Evolutionary conservation across 2,888 invertebrate genomes (phyloP).

Genomic region (Eristalinus sepulchralis): DNA sequence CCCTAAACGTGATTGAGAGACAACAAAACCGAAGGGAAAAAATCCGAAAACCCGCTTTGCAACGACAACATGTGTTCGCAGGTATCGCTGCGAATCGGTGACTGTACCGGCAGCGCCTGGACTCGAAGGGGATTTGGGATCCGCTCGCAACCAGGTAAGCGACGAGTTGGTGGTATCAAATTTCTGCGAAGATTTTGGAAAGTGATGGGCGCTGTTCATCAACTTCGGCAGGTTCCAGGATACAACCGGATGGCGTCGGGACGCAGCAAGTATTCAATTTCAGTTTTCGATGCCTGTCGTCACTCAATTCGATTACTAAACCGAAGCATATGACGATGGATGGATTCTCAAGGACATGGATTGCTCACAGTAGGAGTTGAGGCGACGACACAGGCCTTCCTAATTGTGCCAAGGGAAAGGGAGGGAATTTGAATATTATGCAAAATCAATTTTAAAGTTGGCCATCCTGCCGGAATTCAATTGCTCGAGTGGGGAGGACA

Average conservation of each 20-base stretch:
- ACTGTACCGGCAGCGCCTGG: constrained; percentile 32
- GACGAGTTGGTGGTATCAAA: constrained; percentile 17
- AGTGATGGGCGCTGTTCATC: constrained; percentile 33
- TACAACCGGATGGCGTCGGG: neutral
- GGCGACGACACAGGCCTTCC: neutral
- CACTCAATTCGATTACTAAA: constrained; percentile 49
- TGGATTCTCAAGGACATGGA: constrained; percentile 39
- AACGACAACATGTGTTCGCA: constrained; percentile 54
- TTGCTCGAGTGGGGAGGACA: neutral
- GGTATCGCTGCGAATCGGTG: constrained; percentile 14
- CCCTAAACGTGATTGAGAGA: constrained; percentile 35
- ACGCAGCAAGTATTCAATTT: constrained; percentile 48
- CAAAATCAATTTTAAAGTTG: constrained; percentile 12
- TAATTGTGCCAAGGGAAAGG: neutral
- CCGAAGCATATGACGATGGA: constrained; percentile 32
- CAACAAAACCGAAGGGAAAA: constrained; percentile 1
- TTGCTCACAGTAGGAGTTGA: constrained; percentile 31
- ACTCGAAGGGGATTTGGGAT: neutral
- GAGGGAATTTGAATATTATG: constrained; percentile 5
- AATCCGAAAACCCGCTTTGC: constrained; percentile 39
- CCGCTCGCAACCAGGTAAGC: constrained; percentile 8
- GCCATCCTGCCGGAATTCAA: neutral
- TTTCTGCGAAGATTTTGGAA: constrained; percentile 51
- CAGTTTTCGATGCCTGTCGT: constrained; percentile 8
- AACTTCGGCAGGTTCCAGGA: neutral